Evolutionary conservation across 2,888 invertebrate genomes (phyloP).

Genomic region (Tenthredo livida): DNA sequence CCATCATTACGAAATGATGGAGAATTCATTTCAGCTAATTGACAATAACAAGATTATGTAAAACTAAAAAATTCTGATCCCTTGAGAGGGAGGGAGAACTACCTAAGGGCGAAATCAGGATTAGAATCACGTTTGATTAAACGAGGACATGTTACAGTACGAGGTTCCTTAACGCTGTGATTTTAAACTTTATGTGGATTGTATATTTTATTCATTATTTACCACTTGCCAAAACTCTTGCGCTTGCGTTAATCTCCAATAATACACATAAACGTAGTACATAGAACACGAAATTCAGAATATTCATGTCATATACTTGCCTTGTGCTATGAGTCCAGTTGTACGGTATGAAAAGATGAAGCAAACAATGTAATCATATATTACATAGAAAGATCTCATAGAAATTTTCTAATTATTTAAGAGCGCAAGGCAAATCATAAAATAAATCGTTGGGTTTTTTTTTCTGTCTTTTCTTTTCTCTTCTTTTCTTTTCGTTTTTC

Average conservation of each 20-base stretch:
- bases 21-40: background rate
- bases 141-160: background rate
- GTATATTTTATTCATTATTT: background rate
- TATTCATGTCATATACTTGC: conserved; percentile 71
- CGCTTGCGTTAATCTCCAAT: conserved; percentile 11
- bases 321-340: conserved; percentile 77
- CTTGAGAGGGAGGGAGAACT: conserved; percentile 44
- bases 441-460: conserved; percentile 47
- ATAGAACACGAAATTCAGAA: conserved; percentile 33
- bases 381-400: background rate
- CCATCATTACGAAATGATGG: background rate
- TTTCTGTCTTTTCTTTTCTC: background rate
- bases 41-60: background rate
- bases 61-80: conserved; percentile 9
- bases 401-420: background rate
- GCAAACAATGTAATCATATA: conserved; percentile 69
- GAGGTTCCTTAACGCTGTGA: background rate
- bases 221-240: background rate
- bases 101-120: background rate
- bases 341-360: conserved; percentile 75
- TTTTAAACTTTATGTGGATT: conserved; percentile 12
- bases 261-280: background rate
- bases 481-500: background rate
- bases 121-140: background rate
- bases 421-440: conserved; percentile 68